phyloP scores from a whole-genome alignment of 23 tunicate genomes.

The Phallusia fumigata region DNA sequence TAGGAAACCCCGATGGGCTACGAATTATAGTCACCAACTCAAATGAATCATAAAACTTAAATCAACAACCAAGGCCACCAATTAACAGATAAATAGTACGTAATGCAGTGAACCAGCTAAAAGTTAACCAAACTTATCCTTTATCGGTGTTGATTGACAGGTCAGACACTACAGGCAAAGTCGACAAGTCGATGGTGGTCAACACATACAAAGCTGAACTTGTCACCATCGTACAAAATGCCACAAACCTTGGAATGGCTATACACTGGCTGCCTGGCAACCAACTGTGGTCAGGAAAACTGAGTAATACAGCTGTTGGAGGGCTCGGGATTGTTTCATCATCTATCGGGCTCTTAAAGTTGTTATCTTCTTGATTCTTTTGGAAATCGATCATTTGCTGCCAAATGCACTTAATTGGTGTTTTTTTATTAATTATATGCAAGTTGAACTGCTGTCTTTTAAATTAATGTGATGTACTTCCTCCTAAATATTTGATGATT shows the following conservation, averaged over 20 bases:
- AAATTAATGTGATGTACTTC: too few relatives aligned
- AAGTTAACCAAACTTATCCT: too few relatives aligned
- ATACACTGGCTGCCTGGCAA: slow-evolving; percentile 62
- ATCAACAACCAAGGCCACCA: too few relatives aligned
- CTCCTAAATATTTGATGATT: too few relatives aligned
- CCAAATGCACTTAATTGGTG: slow-evolving; percentile 2
- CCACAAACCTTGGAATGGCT: slow-evolving; percentile 61
- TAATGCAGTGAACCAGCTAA: too few relatives aligned
- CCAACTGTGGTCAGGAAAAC: slow-evolving; percentile 50
- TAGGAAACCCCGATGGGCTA: too few relatives aligned
- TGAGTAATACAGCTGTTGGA: slow-evolving; percentile 47
- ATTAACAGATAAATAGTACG: too few relatives aligned
- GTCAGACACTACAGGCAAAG: background rate
- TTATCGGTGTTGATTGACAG: background rate
- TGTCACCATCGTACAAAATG: slow-evolving; percentile 37
- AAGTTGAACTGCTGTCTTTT: too few relatives aligned
- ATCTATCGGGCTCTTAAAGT: slow-evolving; percentile 29
- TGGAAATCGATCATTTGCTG: background rate
- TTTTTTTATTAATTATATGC: too few relatives aligned
- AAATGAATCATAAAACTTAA: too few relatives aligned
- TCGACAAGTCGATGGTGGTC: background rate
- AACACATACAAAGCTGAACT: slow-evolving; percentile 11
- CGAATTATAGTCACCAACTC: too few relatives aligned
- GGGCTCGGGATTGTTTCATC: slow-evolving; percentile 37
- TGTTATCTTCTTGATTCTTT: background rate